These are phyloP conservation scores for Kradibia gibbosae DNA, from an alignment of 1,140 invertebrate genomes.

Conservation along the genomic window DNA sequence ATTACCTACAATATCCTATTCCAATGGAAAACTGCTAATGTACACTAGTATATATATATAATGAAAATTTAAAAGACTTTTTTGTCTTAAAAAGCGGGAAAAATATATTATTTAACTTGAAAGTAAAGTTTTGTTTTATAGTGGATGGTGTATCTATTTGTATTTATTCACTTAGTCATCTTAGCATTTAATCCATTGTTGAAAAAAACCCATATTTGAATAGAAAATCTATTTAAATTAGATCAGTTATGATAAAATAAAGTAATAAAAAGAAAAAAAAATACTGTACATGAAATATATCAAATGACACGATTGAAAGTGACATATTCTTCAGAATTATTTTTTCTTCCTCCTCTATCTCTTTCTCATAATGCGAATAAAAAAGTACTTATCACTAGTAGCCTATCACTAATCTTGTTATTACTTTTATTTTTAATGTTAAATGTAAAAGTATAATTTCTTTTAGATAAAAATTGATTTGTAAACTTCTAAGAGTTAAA, in stretches of 20 bases:
- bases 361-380: too few species aligned
- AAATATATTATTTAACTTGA: background rate
- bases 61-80: background rate
- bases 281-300: background rate
- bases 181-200: background rate
- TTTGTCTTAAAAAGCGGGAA: slow-evolving; percentile 15
- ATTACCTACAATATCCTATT: background rate
- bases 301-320: background rate
- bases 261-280: background rate
- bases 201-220: background rate
- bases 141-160: background rate
- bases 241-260: too few species aligned
- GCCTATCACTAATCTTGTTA: too few species aligned
- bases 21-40: too few species aligned
- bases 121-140: background rate
- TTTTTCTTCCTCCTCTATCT: too few species aligned
- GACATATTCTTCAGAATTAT: too few species aligned
- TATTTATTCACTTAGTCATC: background rate
- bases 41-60: background rate
- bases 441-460: too few species aligned
- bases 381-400: too few species aligned
- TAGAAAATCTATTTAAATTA: background rate
- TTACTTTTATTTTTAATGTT: too few species aligned
- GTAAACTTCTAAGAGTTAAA: too few species aligned
- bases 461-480: too few species aligned